Base-by-base conservation (phyloP, 2,888 invertebrate genomes). In the Augiades crinisus region DNA sequence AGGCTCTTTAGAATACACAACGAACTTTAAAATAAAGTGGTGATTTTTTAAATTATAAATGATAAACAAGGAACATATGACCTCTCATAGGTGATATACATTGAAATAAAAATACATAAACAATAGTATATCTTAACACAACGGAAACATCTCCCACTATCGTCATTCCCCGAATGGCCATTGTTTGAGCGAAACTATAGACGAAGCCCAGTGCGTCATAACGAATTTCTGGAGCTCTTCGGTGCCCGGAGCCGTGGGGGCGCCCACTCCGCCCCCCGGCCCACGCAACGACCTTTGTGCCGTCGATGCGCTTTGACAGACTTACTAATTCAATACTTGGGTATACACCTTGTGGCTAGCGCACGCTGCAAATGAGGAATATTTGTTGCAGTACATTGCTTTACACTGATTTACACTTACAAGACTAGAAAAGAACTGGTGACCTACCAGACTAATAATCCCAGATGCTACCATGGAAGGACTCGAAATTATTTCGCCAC, bases 201-300 rank as follows among this genome's bases (percentile, higher is more conserved):
- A 80, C 77, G 77, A 78, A 81, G 77, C 76, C 74, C 75, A 70
- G 81, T 86, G 87, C 87, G 87, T 88, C 88, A 87, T 87, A 87
- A 85, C 86, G 84, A 86, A 87, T 86, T 85, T 86, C 81, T 81
- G 78, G 72, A 81, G 82, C 78, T 75, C 70, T 84, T 82, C 82
- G 34, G 19, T 22, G 38, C 72, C 68, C 63, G 56, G 62, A 50
- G n/a, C n/a, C n/a, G n/a, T n/a, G 59, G 60, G 62, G 60, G 59
- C 58, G 57, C 67, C 67, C 56, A 66, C 64, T 62, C 63, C 73
- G 57, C 68, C 75, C 78, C 71, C 64, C 63, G 70, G 82, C 86
- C 88, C 88, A 88, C 88, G 88, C 88, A 88, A 88, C 87, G 88
- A 88, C 88, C 87, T 87, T 87, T 88, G 87, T 84, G 87, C 85